Evolutionary conservation across 2,888 invertebrate species (phyloP).

Genomic region (Hemithea aestivaria): DNA sequence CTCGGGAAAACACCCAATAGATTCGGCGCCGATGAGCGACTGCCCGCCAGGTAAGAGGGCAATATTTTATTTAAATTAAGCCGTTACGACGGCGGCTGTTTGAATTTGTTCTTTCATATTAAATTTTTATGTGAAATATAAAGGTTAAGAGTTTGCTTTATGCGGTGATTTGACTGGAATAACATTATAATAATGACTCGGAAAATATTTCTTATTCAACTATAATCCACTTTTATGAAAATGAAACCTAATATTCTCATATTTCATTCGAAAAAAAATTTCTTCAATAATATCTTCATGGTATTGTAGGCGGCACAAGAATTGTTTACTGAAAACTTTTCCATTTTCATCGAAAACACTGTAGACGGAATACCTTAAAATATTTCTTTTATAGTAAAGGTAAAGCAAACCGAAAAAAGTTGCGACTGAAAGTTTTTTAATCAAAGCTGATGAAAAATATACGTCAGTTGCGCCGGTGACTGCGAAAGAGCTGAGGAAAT

Average conservation of each 20-base stretch:
- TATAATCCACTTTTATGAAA: too few relatives aligned
- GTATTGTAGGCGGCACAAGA: not conserved
- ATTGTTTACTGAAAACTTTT: slow-evolving; percentile 4
- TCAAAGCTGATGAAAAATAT: slow-evolving; percentile 55
- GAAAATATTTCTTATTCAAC: too few relatives aligned
- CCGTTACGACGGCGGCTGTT: slow-evolving; percentile 41
- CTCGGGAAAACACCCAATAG: slow-evolving; percentile 55
- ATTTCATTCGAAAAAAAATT: too few relatives aligned
- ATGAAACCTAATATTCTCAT: too few relatives aligned
- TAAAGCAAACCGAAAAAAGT: slow-evolving; percentile 33
- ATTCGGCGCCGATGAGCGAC: slow-evolving; percentile 51
- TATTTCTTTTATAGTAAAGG: slow-evolving; percentile 5
- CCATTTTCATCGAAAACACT: slow-evolving; percentile 4
- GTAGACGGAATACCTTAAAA: slow-evolving; percentile 5
- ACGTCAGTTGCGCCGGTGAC: slow-evolving; percentile 19
- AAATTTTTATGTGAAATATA: slow-evolving; percentile 31
- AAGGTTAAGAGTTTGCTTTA: slow-evolving; percentile 9
- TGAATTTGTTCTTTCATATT: slow-evolving; percentile 47
- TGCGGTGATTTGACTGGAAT: slow-evolving; percentile 28
- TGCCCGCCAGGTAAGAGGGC: slow-evolving; percentile 49
- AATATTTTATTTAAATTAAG: slow-evolving; percentile 66
- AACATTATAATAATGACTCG: too few relatives aligned
- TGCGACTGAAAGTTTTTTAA: slow-evolving; percentile 52
- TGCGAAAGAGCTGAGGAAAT: slow-evolving; percentile 5
- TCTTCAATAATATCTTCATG: too few relatives aligned